Conservation (phyloP, 2,113 vertebrate genomes). For the Nymphicus hollandicus region DNA sequence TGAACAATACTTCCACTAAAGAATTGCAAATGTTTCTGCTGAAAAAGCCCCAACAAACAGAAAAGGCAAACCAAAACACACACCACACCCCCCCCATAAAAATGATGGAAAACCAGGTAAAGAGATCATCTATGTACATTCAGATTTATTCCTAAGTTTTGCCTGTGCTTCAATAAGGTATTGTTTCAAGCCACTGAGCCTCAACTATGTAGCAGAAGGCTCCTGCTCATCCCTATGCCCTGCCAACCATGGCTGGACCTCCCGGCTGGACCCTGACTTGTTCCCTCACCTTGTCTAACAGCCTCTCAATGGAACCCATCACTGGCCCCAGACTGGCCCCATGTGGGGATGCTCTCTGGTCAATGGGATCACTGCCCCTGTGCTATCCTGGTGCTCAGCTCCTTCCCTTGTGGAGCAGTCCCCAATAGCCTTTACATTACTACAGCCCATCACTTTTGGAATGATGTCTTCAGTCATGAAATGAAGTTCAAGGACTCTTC, state of each 20-base stretch:
- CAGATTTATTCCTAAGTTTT: background rate
- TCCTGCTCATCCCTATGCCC: background rate
- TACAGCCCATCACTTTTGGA: background rate
- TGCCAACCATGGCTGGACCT: background rate
- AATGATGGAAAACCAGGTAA: background rate
- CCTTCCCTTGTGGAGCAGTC: background rate
- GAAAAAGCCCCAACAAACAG: background rate
- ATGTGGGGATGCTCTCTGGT: background rate
- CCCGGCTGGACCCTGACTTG: background rate
- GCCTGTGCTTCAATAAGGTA: background rate
- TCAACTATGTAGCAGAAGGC: background rate
- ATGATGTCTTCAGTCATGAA: background rate
- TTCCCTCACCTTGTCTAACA: background rate
- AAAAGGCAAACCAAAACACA: background rate
- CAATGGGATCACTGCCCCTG: background rate
- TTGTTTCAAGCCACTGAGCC: background rate
- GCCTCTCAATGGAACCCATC: background rate
- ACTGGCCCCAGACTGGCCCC: background rate
- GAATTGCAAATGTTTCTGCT: background rate
- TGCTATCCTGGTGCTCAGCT: background rate
- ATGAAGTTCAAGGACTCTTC: background rate
- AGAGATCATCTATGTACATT: background rate
- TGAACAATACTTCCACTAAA: background rate
- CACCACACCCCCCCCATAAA: background rate
- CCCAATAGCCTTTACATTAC: background rate